These are phyloP conservation scores for Psylliodes chrysocephalus DNA, from an alignment of 2,888 invertebrate genomes.

Conservation along the genomic window DNA sequence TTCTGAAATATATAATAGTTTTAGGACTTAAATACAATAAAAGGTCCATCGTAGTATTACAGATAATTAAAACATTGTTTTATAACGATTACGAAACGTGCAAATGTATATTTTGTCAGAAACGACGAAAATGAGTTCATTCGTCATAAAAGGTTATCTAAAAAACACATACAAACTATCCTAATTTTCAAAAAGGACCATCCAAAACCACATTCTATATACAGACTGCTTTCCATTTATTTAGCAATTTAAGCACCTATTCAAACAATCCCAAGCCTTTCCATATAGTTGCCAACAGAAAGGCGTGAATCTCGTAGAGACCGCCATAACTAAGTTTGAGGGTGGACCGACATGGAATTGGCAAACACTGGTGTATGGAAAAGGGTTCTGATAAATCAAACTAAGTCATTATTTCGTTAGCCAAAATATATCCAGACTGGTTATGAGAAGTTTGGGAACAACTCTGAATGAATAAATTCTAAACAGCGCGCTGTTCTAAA, in stretches of 20 bases:
- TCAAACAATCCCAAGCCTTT: constrained; percentile 25
- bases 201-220: background rate
- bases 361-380: constrained; percentile 25
- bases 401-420: constrained; percentile 35
- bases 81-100: too few species aligned
- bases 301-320: constrained; percentile 23
- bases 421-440: constrained; percentile 27
- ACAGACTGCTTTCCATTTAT: background rate
- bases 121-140: too few species aligned
- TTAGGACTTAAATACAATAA: too few species aligned
- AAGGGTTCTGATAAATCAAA: constrained; percentile 35
- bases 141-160: too few species aligned
- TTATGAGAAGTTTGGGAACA: constrained; percentile 8
- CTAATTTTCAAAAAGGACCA: background rate
- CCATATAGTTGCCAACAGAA: constrained; percentile 11
- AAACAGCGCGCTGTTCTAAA: background rate
- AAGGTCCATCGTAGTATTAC: too few species aligned
- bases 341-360: constrained; percentile 30
- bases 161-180: too few species aligned
- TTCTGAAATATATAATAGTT: too few species aligned
- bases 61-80: too few species aligned
- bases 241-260: constrained; percentile 29
- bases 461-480: constrained; percentile 4
- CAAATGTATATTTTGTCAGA: too few species aligned
- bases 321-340: constrained; percentile 28